Base-by-base conservation (phyloP, 1,140 invertebrate species). In the Epicauta chinensis region DNA sequence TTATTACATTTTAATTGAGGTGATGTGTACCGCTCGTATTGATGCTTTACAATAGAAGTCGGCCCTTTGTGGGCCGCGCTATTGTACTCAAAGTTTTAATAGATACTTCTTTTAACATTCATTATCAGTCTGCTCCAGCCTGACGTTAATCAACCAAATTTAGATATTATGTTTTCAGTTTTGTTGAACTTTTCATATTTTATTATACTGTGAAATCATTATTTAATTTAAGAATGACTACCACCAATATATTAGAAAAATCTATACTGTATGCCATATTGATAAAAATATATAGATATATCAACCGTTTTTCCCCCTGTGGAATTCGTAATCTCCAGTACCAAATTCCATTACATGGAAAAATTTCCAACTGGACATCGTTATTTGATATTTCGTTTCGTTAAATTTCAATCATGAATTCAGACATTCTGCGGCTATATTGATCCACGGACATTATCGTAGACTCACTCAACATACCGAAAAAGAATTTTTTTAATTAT, bases 1-100 rank as follows among this genome's bases (percentile, higher is more conserved):
- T 67, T 67, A 67, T 67, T 68, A 68, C 64, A 59, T 69, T 67
- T 69, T 69, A 69, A 69, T 69, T 69, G 67, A 69, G 64, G 59
- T 63, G 63, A 67, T 63, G 65, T 66, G 65, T 67, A 65, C 60
- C 59, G 58, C 49, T 56, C 53, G 58, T 64, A 66, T 66, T 64
- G 63, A 64, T 60, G 63, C 58, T 53, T 23, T 58, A 68, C 64
- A 66, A 66, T 66, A 61, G 59, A 51, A 54, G 52, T 23, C 58
- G 51, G 50, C 58, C 56, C 56, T 66, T 64, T 62, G 59, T 61
- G 62, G 23, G 23, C 23, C 23, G 40, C 58, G 61, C 55, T 53
- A 58, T 68, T 65, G 63, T 65, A 62, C 58, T 57, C 54, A 64
- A 69, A 69, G 60, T 69, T 69, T 69, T 69, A 69, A 69, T 69